These are phyloP conservation scores for Bothrops alternatus DNA, from an alignment of 2,797 vertebrate species.

Conservation along the genomic window DNA sequence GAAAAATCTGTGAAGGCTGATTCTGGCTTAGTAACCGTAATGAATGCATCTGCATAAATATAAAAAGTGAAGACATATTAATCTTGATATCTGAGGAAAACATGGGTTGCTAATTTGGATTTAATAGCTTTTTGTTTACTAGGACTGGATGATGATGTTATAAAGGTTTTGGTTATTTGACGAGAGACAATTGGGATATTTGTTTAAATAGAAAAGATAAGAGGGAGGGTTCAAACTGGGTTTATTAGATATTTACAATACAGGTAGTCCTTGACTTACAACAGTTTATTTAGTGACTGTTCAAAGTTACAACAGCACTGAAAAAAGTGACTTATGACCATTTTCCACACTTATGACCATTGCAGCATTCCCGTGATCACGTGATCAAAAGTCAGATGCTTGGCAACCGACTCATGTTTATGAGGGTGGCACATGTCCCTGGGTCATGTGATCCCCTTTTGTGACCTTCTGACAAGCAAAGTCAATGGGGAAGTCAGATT, in stretches of 20 bases:
- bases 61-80: constrained; percentile 31
- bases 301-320: neutral
- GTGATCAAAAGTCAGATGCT: no score
- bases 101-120: neutral
- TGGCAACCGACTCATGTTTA: no score
- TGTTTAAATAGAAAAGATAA: neutral
- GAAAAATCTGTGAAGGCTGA: constrained; percentile 97
- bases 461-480: neutral
- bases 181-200: neutral
- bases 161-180: neutral
- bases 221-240: neutral
- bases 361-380: no score
- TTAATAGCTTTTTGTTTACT: neutral
- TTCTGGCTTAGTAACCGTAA: constrained; percentile 97
- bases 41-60: constrained; percentile 88
- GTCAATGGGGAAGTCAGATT: neutral
- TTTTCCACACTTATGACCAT: no score
- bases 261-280: neutral
- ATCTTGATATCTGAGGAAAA: neutral
- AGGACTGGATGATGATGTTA: neutral
- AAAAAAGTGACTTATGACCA: neutral
- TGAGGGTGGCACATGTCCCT: neutral
- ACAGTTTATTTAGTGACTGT: neutral
- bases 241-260: neutral
- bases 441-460: neutral